Conservation (phyloP, 2,888 invertebrate species). For the Acleris sparsana region DNA sequence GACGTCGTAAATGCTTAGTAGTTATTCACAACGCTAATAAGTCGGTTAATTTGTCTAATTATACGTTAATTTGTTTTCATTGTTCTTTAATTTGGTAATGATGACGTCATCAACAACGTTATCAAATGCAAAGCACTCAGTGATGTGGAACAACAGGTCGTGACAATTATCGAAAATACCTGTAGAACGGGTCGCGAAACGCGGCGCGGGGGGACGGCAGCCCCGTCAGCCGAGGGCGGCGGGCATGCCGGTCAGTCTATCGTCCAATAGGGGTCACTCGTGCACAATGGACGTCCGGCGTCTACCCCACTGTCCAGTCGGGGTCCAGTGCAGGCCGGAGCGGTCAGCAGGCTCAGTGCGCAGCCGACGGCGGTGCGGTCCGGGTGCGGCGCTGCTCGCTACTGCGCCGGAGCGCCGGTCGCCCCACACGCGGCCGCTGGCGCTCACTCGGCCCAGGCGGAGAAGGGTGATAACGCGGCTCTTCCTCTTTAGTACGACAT, state of each 20-base stretch:
- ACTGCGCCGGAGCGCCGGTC: conserved; percentile 64
- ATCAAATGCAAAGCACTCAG: conserved; percentile 5
- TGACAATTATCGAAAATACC: conserved; percentile 67
- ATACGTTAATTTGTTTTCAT: conserved; percentile 16
- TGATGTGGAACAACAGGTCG: conserved; percentile 44
- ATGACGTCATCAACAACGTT: conserved; percentile 17
- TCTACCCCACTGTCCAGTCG: conserved; percentile 52
- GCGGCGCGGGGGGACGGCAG: conserved; percentile 69
- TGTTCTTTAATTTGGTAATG: conserved; percentile 20
- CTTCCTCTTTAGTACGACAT: conserved; percentile 63
- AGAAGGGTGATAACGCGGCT: conserved; percentile 78
- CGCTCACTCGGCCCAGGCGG: conserved; percentile 60
- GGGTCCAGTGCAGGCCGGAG: conserved; percentile 61
- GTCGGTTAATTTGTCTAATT: conserved; percentile 14
- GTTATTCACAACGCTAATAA: conserved; percentile 13
- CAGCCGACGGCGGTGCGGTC: conserved; percentile 72
- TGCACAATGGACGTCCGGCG: conserved; percentile 70
- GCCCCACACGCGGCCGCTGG: conserved; percentile 54
- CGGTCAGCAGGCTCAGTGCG: conserved; percentile 46
- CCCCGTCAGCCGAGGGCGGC: conserved; percentile 72
- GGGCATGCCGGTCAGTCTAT: conserved; percentile 74
- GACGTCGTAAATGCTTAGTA: conserved; percentile 15
- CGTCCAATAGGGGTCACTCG: conserved; percentile 73
- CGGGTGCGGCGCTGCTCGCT: conserved; percentile 74
- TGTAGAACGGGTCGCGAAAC: conserved; percentile 72